Base-by-base conservation (phyloP, 2,113 vertebrate species). In the Syngnathoides biaculeatus region DNA sequence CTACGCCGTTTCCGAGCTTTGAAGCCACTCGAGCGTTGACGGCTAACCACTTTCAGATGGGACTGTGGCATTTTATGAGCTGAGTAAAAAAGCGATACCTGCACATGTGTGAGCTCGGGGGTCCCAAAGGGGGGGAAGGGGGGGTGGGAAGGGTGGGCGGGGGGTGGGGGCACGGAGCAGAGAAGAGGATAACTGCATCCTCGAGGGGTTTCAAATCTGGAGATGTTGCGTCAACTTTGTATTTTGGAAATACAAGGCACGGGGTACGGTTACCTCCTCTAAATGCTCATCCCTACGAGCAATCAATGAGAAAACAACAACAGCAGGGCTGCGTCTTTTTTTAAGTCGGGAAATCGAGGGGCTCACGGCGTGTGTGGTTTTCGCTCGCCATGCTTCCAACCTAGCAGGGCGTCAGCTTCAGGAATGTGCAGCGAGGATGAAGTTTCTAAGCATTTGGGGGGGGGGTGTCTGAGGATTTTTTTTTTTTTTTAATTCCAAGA, bases 1-100 rank as follows among this genome's bases (percentile, higher is more conserved):
- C 77, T 73, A 61, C 47, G 67, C 86, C 72, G 84, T 74, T 72
- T 81, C 73, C 63, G 73, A 66, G 86, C 91, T 93, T 92, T 93
- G 93, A 92, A 91, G 92, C 86, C 58, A 68, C 84, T 71, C 53
- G 85, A 84, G 83, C 66, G 84, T 90, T 92, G 81, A 86, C 80
- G 74, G 87, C 89, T 93, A 91, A 94, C 86, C 86, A 86, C 88
- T 92, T 91, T 94, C 92, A 93, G 92, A 92, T 92, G 92, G 91
- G 88, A 83, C 87, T 65, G 78, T 63, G 88, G 78, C 70, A 79
- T 86, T 92, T 90, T 91, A 91, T 80, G 85, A 90, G 87, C 87
- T 87, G 88, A 90, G 89, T 90, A 88, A 92, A 88, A 92, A 85
- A 89, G 86, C 82, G 71, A 87, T 88, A 91, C 90, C 82, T 80